Base-by-base conservation (phyloP, 2,888 invertebrate species). In the Leucophenga maculata region DNA sequence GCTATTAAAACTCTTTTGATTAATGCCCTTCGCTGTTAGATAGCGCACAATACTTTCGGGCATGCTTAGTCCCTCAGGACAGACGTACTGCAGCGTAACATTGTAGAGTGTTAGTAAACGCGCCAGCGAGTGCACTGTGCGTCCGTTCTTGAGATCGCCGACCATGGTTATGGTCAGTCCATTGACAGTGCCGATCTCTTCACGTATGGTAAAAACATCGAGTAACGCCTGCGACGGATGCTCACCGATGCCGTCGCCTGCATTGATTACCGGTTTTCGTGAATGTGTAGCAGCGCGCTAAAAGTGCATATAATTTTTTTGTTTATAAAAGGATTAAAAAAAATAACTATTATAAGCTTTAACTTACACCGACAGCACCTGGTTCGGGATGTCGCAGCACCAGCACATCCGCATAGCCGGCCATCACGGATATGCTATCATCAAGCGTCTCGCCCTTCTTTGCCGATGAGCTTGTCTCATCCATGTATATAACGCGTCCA, bases 171-270 rank as follows among this genome's bases (percentile, higher is more conserved):
- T 97, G 0, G 96, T 98, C 11, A 99, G 90, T 0, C 97, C 97
- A 86, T 99, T 99, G 0, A 99, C 98, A 0, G 99, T 99, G 78
- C 99, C 99, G 73, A 99, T 97, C 90, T 99, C 99, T 89, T 99
- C 98, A 74, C 99, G 92, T 80, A 99, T 99, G 6, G 99, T 99
- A 86, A 98, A 99, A 3, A 99, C 93, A 86, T 99, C 99, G 11
- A 99, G 90, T 14, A 99, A 90, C 0, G 99, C 99, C 90, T 99
- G 99, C 0, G 98, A 98, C 0, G 99, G 99, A 89, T 98, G 98
- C 87, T 98, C 98, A 0, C 98, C 98, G 0, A 96, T 91, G 9
- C 99, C 99, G 89, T 99, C 99, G 1, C 99, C 99, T 13, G 98
- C 99, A 90, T 99, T 99, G 66, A 99, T 93, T n/a, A 99, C 89